A percentile compares a stretch with the other conserved stretches of the same genome.
Evolutionary conservation across 1,140 invertebrate genomes (phyloP).

Genomic region (Scylla paramamosain): DNA sequence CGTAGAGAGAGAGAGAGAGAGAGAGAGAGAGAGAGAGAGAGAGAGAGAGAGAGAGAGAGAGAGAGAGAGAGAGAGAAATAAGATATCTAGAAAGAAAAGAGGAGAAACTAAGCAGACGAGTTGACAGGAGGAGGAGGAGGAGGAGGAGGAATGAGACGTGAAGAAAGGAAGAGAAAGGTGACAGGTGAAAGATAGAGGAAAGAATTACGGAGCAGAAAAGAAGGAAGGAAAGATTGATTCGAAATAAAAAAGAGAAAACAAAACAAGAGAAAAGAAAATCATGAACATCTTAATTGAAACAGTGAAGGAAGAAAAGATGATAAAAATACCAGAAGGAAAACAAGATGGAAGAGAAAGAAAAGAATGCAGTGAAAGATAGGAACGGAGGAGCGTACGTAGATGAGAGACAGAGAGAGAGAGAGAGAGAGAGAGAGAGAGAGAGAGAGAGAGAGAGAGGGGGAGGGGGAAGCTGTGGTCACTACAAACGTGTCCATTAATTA

Average conservation of each 20-base stretch:
- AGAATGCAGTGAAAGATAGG: neutral
- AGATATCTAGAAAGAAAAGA: neutral
- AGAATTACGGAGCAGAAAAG: no score
- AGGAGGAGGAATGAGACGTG: neutral
- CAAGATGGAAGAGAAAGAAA: neutral
- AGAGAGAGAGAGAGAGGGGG: constrained; percentile 27
- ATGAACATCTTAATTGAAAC: neutral
- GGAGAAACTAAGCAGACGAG: neutral
- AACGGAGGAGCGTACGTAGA: neutral
- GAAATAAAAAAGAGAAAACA: neutral
- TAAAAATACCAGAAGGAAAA: neutral
- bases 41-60: neutral
- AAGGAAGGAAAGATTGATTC: no score
- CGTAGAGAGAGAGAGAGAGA: neutral
- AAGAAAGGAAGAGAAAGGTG: no score
- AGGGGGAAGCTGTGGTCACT: constrained; percentile 12
- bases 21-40: neutral
- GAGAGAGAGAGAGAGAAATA: no score
- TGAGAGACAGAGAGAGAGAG: neutral
- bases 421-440: constrained; percentile 31
- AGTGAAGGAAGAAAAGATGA: neutral
- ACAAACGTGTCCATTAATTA: constrained; percentile 48
- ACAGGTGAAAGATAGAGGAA: no score
- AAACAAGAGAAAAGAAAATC: neutral
- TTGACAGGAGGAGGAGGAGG: neutral